phyloP scores from a whole-genome alignment of 2,797 vertebrate species.

The Borostomias antarcticus region DNA sequence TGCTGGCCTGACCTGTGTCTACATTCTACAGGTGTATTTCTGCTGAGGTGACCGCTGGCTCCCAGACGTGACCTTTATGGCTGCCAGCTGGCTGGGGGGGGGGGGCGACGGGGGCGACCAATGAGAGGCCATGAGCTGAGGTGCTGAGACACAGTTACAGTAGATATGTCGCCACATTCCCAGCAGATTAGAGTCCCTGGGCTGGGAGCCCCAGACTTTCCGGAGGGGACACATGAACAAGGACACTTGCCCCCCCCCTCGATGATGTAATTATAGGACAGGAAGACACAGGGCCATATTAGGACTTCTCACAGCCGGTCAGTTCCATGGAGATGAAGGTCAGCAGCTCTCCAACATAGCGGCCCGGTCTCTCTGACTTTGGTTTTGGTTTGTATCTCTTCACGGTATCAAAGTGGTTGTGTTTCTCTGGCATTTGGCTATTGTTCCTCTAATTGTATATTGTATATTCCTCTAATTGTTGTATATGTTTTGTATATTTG shows the following conservation, averaged over 20 bases:
- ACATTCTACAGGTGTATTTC: slow-evolving; percentile 57
- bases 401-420: too few species aligned
- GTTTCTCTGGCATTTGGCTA: background rate
- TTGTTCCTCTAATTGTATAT: too few species aligned
- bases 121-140: slow-evolving; percentile 35
- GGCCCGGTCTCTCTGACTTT: too few species aligned
- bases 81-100: background rate
- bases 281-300: slow-evolving; percentile 57
- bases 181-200: slow-evolving; percentile 59
- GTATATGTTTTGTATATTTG: too few species aligned
- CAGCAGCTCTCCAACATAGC: too few species aligned
- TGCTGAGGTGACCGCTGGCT: slow-evolving; percentile 35
- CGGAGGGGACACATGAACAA: too few species aligned
- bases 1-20: slow-evolving; percentile 17
- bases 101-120: slow-evolving; percentile 10
- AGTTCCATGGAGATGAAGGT: too few species aligned
- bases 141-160: slow-evolving; percentile 50
- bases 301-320: slow-evolving; percentile 53
- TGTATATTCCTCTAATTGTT: too few species aligned
- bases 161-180: slow-evolving; percentile 55
- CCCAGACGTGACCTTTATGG: slow-evolving; percentile 48
- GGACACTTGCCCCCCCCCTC: slow-evolving; percentile 48
- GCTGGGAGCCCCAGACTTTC: slow-evolving; percentile 49
- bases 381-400: too few species aligned
- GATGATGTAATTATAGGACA: slow-evolving; percentile 68